Evolutionary conservation across 2,113 vertebrate genomes (phyloP), one percentile per base, ranked within the genome.

Genomic region (Athene cunicularia): DNA sequence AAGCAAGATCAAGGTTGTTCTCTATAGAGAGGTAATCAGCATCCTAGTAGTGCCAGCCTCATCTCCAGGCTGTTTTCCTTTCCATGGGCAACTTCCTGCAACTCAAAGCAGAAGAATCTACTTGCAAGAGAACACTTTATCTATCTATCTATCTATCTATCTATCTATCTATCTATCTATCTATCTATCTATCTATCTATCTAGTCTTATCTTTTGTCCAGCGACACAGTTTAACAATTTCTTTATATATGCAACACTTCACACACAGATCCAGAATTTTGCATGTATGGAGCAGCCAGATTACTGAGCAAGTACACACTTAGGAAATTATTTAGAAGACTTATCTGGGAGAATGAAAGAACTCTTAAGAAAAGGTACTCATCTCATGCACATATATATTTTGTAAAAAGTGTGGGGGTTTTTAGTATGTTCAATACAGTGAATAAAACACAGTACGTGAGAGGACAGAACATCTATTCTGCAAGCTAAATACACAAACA

Each of bases 1-100:
- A 74, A 76, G 19, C 3, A 82, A 59, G 27, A 32, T 27, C 0
- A 39, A 85, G 14, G 13, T 27, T 72, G 13, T 32, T 7, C 23
- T 75, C 22, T 52, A 14, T 7, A 56, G 11, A 85, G 50, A 37
- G 5, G 8, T 26, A 90, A 41, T 27, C 7, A 14, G 6, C n/a
- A 52, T 30, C 20, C 8, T 24, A 27, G 21, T n/a, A 27, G 21
- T n/a, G 28, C 9, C 33, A 73, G 14, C 5, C 11, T 88, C 26
- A 53, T 10, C 9, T 75, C 41, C 30, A 66, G 32, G 21, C 8
- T 47, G 12, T 68, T 90, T 83, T 55, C 9, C n/a, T 79, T 81
- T 49, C 59, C 24, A 19, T 27, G 3, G 0, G 3, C 21, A 75
- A 19, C 22, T 80, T 64, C 9, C 13, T 33, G 15, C 2, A 1